Percentiles rank a stretch among this genome's conserved stretches.
These are phyloP conservation scores for Philopotamus ludificatus DNA, from an alignment of 1,140 invertebrate species.

Conservation along the genomic window DNA sequence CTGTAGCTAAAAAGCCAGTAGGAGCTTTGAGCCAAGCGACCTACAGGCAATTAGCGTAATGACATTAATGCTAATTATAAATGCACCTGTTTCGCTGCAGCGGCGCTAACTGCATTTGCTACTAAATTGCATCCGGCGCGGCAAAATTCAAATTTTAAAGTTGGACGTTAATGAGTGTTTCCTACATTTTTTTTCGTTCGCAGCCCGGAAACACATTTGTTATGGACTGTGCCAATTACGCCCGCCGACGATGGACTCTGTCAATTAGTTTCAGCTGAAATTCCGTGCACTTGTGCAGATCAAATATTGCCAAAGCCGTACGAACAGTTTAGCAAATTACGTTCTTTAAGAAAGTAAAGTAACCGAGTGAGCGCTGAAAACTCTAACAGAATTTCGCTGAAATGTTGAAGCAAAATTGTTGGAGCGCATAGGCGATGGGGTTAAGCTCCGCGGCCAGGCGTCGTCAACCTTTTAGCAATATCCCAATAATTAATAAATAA, in stretches of 20 bases:
- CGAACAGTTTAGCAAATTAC: constrained; percentile 27
- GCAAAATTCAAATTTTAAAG: no score
- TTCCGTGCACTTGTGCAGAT: background rate
- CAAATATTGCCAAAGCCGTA: background rate
- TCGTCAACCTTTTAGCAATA: background rate
- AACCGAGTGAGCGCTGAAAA: constrained; percentile 28
- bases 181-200: no score
- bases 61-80: background rate
- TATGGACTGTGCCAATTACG: no score
- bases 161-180: no score
- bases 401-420: constrained; percentile 6
- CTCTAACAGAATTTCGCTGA: constrained; percentile 35
- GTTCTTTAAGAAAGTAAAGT: constrained; percentile 27
- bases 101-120: background rate
- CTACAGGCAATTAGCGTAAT: background rate
- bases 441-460: background rate
- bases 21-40: background rate
- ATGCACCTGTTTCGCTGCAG: background rate
- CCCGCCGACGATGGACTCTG: background rate
- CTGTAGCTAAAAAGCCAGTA: background rate
- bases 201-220: background rate
- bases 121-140: background rate
- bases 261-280: background rate
- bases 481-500: no score
- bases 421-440: constrained; percentile 4